phyloP scores from a whole-genome alignment of 2,113 vertebrate species.

The Nicator chloris region DNA sequence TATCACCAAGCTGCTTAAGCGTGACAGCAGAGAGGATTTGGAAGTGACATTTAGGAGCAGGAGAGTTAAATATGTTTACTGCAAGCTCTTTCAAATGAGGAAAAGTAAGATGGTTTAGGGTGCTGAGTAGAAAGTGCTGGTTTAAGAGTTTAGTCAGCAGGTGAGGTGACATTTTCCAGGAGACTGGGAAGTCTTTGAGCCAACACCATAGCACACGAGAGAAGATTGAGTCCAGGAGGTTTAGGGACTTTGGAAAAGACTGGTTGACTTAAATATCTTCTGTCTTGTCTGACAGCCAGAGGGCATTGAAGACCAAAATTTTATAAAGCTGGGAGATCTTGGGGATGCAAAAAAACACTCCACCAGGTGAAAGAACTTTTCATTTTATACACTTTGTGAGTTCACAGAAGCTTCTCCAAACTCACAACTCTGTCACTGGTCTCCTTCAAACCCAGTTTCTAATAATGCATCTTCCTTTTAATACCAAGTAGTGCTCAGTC shows the following conservation, averaged over 20 bases:
- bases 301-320: neutral
- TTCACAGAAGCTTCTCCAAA: neutral
- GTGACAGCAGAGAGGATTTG: constrained; percentile 11
- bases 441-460: neutral
- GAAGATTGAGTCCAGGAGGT: neutral
- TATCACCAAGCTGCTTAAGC: neutral
- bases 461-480: neutral
- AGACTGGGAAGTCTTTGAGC: neutral
- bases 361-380: neutral
- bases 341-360: neutral
- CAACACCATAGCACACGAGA: neutral
- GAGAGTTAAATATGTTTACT: neutral
- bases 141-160: neutral
- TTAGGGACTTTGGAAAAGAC: neutral
- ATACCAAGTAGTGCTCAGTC: neutral
- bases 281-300: neutral
- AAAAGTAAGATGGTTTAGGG: neutral
- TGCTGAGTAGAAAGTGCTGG: neutral
- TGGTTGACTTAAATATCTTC: neutral
- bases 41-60: neutral
- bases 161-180: neutral
- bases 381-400: neutral
- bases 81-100: neutral
- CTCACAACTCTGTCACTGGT: neutral
- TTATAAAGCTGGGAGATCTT: neutral